Conservation (phyloP, 2,888 invertebrate species). For the Hydropsyche betteni region DNA sequence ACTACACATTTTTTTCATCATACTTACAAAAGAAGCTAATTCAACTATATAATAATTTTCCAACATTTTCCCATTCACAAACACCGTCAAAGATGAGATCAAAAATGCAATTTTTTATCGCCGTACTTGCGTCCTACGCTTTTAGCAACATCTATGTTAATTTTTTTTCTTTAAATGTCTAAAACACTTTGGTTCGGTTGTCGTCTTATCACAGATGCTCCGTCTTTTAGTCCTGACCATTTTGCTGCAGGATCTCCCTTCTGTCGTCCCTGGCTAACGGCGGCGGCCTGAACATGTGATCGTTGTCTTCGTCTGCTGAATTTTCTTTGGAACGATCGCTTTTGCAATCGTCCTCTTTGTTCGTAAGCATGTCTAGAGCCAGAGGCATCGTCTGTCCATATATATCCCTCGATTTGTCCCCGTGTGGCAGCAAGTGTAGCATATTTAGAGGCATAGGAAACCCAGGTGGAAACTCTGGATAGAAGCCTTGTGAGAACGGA, state of each 20-base stretch:
- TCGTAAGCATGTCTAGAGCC: slow-evolving; percentile 68
- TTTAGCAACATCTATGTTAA: slow-evolving; percentile 6
- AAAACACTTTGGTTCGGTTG: slow-evolving; percentile 50
- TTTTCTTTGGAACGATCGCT: slow-evolving; percentile 72
- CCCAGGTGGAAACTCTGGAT: slow-evolving; percentile 81
- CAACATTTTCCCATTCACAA: slow-evolving; percentile 41
- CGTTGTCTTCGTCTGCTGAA: slow-evolving; percentile 68
- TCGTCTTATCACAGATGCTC: slow-evolving; percentile 47
- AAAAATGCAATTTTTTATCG: slow-evolving; percentile 4
- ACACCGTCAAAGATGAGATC: slow-evolving; percentile 48
- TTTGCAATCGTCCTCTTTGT: slow-evolving; percentile 73
- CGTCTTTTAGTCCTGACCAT: slow-evolving; percentile 74
- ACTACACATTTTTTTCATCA: slow-evolving; percentile 46
- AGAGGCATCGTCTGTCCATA: slow-evolving; percentile 66
- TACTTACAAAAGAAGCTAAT: slow-evolving; percentile 50
- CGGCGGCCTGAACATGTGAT: slow-evolving; percentile 64
- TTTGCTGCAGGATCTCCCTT: slow-evolving; percentile 77
- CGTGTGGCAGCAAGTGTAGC: slow-evolving; percentile 83
- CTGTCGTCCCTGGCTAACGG: slow-evolving; percentile 70
- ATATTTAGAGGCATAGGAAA: slow-evolving; percentile 87
- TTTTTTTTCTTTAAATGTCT: slow-evolving; percentile 19
- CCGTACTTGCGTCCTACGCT: no score
- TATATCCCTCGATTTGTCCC: slow-evolving; percentile 76
- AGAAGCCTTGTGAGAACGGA: slow-evolving; percentile 82
- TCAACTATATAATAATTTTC: slow-evolving; percentile 25